A percentile compares a stretch with the other conserved stretches of the same genome.
Conservation (phyloP, 2,888 invertebrate genomes). For the Eupithecia vulgata region DNA sequence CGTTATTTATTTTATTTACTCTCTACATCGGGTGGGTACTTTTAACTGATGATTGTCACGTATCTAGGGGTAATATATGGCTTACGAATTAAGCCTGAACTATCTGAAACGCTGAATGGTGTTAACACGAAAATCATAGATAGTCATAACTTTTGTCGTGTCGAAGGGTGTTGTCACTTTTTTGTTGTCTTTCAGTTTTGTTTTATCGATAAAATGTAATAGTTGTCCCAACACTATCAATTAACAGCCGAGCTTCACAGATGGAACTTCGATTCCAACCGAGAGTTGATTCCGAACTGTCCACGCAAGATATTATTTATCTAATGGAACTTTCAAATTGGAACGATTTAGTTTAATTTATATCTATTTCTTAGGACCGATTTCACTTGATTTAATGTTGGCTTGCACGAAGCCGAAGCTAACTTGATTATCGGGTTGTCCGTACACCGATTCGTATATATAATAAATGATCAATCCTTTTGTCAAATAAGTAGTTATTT, state of each 20-base stretch:
- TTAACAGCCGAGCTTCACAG: conserved; percentile 8
- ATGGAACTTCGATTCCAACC: not conserved
- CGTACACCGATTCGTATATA: too few species aligned
- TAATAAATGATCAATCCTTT: too few species aligned
- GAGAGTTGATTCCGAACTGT: conserved; percentile 16
- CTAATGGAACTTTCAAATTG: not conserved
- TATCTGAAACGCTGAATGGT: not conserved
- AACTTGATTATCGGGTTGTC: too few species aligned
- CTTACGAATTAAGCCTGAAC: not conserved
- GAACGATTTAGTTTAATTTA: not conserved
- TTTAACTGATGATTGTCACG: too few species aligned
- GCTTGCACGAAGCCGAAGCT: too few species aligned
- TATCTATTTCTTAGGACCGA: not conserved
- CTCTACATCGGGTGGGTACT: too few species aligned
- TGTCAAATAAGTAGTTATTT: too few species aligned
- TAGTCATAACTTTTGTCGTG: not conserved
- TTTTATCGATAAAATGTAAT: not conserved
- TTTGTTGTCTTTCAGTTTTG: too few species aligned
- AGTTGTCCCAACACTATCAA: conserved; percentile 5
- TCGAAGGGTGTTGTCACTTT: not conserved
- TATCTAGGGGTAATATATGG: not conserved
- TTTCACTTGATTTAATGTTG: not conserved
- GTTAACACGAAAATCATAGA: not conserved
- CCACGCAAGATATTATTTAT: conserved; percentile 16
- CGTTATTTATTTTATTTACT: too few species aligned